These are phyloP conservation scores for Orthosia incerta DNA, from an alignment of 2,888 invertebrate genomes.

Conservation along the genomic window DNA sequence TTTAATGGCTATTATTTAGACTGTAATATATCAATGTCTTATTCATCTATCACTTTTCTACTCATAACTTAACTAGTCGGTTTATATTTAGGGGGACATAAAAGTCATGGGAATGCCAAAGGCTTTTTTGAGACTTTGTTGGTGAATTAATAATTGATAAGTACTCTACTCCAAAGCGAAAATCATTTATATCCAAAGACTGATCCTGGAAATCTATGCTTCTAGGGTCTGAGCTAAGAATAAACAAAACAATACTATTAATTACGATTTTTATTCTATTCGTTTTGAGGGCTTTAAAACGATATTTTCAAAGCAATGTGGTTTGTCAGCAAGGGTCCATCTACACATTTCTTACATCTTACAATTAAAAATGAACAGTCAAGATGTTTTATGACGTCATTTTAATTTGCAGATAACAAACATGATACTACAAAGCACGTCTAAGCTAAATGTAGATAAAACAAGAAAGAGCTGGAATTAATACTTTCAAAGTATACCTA, in stretches of 20 bases:
- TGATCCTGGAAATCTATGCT: slow-evolving; percentile 21
- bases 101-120: slow-evolving; percentile 49
- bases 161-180: slow-evolving; percentile 49
- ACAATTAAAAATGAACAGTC: neutral
- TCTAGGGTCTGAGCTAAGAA: slow-evolving; percentile 45
- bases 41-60: slow-evolving; percentile 32
- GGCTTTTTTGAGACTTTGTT: slow-evolving; percentile 54
- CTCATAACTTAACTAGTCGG: slow-evolving; percentile 53
- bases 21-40: slow-evolving; percentile 28
- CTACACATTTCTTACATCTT: neutral
- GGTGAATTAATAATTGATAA: slow-evolving; percentile 50
- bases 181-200: slow-evolving; percentile 51
- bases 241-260: slow-evolving; percentile 49
- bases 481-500: neutral
- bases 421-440: neutral
- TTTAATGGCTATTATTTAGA: slow-evolving; percentile 9
- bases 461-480: slow-evolving; percentile 1
- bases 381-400: neutral
- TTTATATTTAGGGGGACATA: slow-evolving; percentile 49
- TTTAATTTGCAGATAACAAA: slow-evolving; percentile 4
- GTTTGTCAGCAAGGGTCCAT: neutral
- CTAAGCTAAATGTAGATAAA: slow-evolving; percentile 7
- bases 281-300: slow-evolving; percentile 2
- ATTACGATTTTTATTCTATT: slow-evolving; percentile 6
- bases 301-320: slow-evolving; percentile 9